These are phyloP conservation scores for Linnaemya tessellans DNA, from an alignment of 2,888 invertebrate genomes.

Conservation along the genomic window DNA sequence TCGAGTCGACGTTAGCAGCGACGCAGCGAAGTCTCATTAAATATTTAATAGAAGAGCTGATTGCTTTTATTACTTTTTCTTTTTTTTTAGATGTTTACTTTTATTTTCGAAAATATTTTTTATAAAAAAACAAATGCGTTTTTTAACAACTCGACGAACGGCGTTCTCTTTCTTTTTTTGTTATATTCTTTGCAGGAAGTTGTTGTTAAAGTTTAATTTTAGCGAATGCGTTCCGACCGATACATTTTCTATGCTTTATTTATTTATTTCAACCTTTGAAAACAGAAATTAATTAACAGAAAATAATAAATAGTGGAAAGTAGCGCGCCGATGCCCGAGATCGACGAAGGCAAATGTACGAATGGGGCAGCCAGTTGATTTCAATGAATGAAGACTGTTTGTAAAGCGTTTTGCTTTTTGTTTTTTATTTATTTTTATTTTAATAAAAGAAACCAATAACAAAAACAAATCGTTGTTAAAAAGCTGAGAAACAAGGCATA, in stretches of 20 bases:
- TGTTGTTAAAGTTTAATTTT: slow-evolving; percentile 57
- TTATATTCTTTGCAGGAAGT: not conserved
- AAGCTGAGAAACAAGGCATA: slow-evolving; percentile 42
- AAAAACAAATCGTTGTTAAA: slow-evolving; percentile 45
- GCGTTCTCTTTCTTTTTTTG: not conserved
- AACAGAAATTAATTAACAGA: slow-evolving; percentile 35
- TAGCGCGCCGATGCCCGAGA: slow-evolving; percentile 54
- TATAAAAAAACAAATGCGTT: slow-evolving; percentile 5
- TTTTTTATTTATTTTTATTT: no score
- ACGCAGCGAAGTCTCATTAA: not conserved
- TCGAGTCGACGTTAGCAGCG: not conserved
- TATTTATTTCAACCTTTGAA: slow-evolving; percentile 47
- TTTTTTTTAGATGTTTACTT: not conserved
- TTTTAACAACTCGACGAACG: not conserved
- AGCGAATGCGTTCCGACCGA: slow-evolving; percentile 56
- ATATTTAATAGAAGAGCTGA: not conserved
- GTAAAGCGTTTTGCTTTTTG: slow-evolving; percentile 41
- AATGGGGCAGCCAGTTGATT: slow-evolving; percentile 60
- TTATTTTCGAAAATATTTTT: not conserved
- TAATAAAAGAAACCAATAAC: slow-evolving; percentile 42
- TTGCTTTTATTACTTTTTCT: not conserved
- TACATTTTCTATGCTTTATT: slow-evolving; percentile 27
- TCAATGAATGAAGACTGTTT: slow-evolving; percentile 67
- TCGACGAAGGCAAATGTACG: slow-evolving; percentile 63
- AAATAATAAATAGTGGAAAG: slow-evolving; percentile 35